Conservation (phyloP, 37 sponge, comb jelly and placozoan species). For the Chondrilla cf. caribensis region DNA sequence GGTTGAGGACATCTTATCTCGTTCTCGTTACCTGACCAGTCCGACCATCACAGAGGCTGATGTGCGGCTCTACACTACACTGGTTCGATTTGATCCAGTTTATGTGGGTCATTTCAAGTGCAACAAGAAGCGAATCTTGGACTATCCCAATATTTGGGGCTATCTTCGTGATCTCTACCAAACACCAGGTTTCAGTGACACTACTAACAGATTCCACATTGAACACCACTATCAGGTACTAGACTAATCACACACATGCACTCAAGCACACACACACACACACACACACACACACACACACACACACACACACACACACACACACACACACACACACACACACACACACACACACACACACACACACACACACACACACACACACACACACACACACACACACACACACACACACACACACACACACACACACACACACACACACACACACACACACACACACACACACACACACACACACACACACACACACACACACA, state of each 20-base stretch:
- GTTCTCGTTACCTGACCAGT: conserved; percentile 79
- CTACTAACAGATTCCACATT: conserved; percentile 76
- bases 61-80: conserved; percentile 82
- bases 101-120: conserved; percentile 97
- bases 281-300: background rate
- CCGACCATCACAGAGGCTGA: conserved; percentile 86
- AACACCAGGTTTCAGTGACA: conserved; percentile 75
- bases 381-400: too few species aligned
- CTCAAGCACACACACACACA: background rate
- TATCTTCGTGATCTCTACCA: conserved; percentile 90
- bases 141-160: conserved; percentile 88
- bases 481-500: background rate
- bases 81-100: conserved; percentile 88
- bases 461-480: too few species aligned
- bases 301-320: too few species aligned
- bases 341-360: background rate
- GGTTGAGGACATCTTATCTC: conserved; percentile 77
- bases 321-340: too few species aligned
- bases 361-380: too few species aligned
- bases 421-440: background rate
- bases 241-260: too few species aligned
- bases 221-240: conserved; percentile 84
- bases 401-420: background rate
- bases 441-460: too few species aligned
- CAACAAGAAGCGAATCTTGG: conserved; percentile 85